Percentiles rank a stretch among this genome's conserved stretches.
Conservation (phyloP, 2,113 vertebrate species). For the Poicephalus meyeri region DNA sequence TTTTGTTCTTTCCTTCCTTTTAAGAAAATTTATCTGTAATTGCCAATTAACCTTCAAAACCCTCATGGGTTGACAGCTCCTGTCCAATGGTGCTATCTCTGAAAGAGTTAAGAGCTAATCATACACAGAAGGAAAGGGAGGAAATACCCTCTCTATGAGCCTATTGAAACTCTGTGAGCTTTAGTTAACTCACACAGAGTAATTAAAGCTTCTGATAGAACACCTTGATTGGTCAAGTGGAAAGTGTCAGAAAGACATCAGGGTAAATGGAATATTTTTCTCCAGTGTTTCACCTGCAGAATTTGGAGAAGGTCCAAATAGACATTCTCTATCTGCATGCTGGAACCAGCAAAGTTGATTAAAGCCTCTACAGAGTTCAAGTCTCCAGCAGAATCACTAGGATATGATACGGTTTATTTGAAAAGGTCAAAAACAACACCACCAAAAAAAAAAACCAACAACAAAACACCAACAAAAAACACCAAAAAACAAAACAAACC, state of each 20-base stretch:
- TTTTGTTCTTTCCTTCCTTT: not conserved
- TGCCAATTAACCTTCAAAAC: slow-evolving; percentile 52
- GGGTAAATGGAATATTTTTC: not conserved
- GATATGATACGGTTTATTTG: not conserved
- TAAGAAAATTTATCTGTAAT: not conserved
- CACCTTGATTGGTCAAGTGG: not conserved
- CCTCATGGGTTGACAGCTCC: not conserved
- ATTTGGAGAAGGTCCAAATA: not conserved
- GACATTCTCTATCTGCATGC: not conserved
- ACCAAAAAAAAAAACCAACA: not conserved
- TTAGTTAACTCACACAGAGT: not conserved
- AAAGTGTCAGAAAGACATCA: not conserved
- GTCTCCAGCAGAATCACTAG: not conserved
- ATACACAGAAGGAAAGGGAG: not conserved
- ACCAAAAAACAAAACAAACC: not conserved
- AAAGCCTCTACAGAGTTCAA: not conserved
- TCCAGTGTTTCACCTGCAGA: not conserved
- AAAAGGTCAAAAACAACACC: not conserved
- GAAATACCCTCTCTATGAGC: not conserved
- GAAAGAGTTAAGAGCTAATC: slow-evolving; percentile 8
- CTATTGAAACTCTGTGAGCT: not conserved
- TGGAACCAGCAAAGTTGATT: not conserved
- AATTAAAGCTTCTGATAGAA: slow-evolving; percentile 4
- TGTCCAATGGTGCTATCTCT: not conserved
- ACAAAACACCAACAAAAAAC: not conserved